Conservation (phyloP, 2,888 invertebrate species). For the Fragum sueziense region DNA sequence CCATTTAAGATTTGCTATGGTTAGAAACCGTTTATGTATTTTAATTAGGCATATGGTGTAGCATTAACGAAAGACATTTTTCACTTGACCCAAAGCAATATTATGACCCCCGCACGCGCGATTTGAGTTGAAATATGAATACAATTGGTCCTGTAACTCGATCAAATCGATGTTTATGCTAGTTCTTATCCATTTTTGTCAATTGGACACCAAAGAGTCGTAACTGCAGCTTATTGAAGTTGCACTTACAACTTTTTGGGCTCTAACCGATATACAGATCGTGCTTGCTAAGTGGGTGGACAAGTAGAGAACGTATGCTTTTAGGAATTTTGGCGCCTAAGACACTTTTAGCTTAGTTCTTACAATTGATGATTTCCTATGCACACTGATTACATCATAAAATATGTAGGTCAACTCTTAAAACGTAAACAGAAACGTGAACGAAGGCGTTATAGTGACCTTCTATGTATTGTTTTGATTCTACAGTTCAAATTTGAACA, state of each 20-base stretch:
- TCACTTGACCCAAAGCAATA: not conserved
- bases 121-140: not conserved
- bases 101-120: not conserved
- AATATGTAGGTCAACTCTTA: not conserved
- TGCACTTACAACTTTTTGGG: too few species aligned
- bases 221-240: too few species aligned
- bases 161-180: not conserved
- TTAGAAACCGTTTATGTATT: too few species aligned
- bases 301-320: not conserved
- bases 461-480: too few species aligned
- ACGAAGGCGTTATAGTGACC: too few species aligned
- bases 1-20: too few species aligned
- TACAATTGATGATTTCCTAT: slow-evolving; percentile 9
- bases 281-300: slow-evolving; percentile 5
- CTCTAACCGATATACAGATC: not conserved
- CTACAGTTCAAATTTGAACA: too few species aligned
- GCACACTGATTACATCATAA: not conserved
- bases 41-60: too few species aligned
- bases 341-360: not conserved
- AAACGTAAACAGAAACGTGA: too few species aligned
- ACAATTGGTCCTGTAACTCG: not conserved
- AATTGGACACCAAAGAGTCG: too few species aligned
- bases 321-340: slow-evolving; percentile 2
- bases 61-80: too few species aligned
- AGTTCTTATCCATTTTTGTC: too few species aligned